Base-by-base conservation (phyloP, 2,797 vertebrate species). In the Erethizon dorsatum region DNA sequence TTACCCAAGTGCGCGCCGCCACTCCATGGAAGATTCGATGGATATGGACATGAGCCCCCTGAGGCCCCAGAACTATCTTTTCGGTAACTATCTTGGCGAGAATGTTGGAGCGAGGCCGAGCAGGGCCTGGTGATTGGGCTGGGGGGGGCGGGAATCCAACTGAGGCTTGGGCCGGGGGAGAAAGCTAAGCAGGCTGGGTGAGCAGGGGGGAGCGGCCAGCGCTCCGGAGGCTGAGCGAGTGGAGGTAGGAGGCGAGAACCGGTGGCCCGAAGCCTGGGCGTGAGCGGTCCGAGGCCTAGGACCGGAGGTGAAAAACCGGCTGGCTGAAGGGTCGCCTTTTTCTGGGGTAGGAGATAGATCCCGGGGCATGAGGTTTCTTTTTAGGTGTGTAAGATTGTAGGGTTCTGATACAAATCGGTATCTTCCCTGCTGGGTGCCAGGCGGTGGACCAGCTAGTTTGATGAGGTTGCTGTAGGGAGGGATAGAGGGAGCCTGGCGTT, bases 31-130 rank as follows among this genome's bases (percentile, higher is more conserved):
- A 85, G 98, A 98, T 89, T 98, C 93, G 37, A 99, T 99, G 99
- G 99, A 99, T 96, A 99, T 99, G 15, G 97, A 99, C 83, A 99
- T 99, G 86, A 99, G 99, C 87, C 98, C 98, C 6, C 98, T 99
- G 98, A 98, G 99, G 3, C 99, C 99, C 0, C 99, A 99, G 98
- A 99, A 99, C 20, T 99, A 99, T 50, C 99, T 99, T 12, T 99
- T 99, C 97, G 99, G 99, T 99, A 99, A 99, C 96, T 73, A 17
- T 9, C 7, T 14, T 8, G 26, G 9, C 6, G 20, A 50, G 33
- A 13, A 8, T 24, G 84, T 26, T 50, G 78, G 65, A 84, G 83
- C 78, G 31, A 80, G 89, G 86, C 84, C 78, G 83, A 24, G n/a
- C 28, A 1, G 82, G 97, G 97, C 97, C 97, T 96, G 86, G 17